Evolutionary conservation across 2,113 vertebrate species (phyloP).

Genomic region (Nothobranchius furzeri): DNA sequence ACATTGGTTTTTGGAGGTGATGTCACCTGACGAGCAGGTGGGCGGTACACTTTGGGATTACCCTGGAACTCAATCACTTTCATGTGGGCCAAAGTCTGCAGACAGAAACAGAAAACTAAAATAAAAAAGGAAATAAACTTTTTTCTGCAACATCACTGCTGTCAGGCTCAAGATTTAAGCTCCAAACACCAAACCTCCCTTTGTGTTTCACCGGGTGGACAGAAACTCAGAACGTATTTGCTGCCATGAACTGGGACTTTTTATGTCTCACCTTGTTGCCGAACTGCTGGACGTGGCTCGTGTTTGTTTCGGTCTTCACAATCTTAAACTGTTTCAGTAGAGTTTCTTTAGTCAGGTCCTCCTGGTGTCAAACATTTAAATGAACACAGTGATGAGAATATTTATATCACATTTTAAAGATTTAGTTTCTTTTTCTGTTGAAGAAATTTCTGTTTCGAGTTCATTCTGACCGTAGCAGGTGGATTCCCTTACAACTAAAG

Average conservation of each 20-base stretch:
- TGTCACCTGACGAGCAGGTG: constrained; percentile 48
- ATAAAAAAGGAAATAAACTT: neutral
- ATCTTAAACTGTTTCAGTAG: constrained; percentile 90
- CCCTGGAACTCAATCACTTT: constrained; percentile 92
- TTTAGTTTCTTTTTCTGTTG: too few relatives aligned
- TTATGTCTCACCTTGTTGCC: constrained; percentile 87
- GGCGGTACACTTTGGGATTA: constrained; percentile 55
- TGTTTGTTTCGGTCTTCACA: constrained; percentile 91
- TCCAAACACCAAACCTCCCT: neutral
- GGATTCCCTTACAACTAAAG: neutral
- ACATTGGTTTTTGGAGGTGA: constrained; percentile 74
- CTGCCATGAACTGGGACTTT: neutral
- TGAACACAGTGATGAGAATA: neutral
- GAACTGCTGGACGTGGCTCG: constrained; percentile 96
- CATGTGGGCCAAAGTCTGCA: constrained; percentile 89
- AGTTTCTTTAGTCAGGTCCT: constrained; percentile 90
- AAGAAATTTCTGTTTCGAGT: neutral
- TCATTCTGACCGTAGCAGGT: neutral
- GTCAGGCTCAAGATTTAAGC: neutral
- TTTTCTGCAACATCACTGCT: neutral
- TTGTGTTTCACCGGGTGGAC: too few relatives aligned
- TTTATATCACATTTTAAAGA: too few relatives aligned
- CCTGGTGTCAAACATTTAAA: constrained; percentile 70
- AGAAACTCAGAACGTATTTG: too few relatives aligned
- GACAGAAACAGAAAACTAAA: neutral